Base-by-base conservation (phyloP, 92 coral and sea anemone genomes). In the Palythoa caribaeorum region DNA sequence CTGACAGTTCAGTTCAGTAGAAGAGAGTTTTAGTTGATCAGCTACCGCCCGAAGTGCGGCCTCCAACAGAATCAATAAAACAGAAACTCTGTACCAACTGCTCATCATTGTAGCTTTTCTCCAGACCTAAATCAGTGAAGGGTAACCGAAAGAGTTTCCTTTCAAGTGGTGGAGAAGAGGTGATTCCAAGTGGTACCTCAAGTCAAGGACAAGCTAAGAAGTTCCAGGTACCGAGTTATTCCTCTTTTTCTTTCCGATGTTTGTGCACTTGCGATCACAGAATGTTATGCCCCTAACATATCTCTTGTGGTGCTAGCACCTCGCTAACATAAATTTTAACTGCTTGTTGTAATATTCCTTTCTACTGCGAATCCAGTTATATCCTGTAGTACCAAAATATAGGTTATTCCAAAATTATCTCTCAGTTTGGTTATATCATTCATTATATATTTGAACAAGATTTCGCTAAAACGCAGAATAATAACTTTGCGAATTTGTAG, bases 191-290 rank as follows among this genome's bases (percentile, higher is more conserved):
- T 62, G 69, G 69, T 62, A 62, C 11, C 69, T 62, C 69, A 62
- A 62, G 69, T 62, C 69, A 62, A 62, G 69, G 3, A 62, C 69
- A 62, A 62, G 69, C 69, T 62, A 62, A 6, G 69, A 62, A 62
- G 21, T 62, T 62, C n/a, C 69, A 62, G 69, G 69, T 62, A 62
- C 11, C 69, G 69, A 62, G 69, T 62, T 62, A 62, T 62, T 62
- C 69, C 69, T 62, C 9, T 51, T 62, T 62, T 62, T 62, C 69
- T 62, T 62, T 6, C 69, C 69, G 69, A 62, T 62, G 69, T 62
- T 62, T 62, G 69, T n/a, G 69, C 69, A 62, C 69, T 62, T n/a
- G 69, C 69, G 69, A 62, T 62, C 69, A 15, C 69, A 62, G 69
- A 62, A 62, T 62, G 69, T 62, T 62, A n/a, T 62, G 69, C 69